Evolutionary conservation across 2,797 vertebrate genomes (phyloP).

Genomic region (Australoheros facetus): DNA sequence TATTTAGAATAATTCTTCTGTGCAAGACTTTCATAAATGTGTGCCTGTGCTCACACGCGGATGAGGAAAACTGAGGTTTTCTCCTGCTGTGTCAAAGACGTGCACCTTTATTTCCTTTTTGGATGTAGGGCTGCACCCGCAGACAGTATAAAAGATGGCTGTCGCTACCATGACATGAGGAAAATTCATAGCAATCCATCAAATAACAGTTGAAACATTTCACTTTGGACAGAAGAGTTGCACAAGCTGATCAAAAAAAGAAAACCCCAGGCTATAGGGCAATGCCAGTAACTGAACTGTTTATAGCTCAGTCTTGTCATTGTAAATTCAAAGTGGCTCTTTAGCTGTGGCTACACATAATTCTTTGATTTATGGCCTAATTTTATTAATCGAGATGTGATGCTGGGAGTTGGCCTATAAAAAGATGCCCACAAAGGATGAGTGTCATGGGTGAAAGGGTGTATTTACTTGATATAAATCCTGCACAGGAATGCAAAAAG

Average conservation of each 20-base stretch:
- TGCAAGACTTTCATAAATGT: background rate
- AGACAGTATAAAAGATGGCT: background rate
- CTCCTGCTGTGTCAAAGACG: too few relatives aligned
- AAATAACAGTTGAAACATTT: background rate
- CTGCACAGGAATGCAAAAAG: conserved; percentile 24
- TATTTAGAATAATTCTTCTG: background rate
- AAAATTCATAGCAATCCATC: background rate
- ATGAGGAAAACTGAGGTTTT: too few relatives aligned
- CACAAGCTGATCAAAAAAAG: background rate
- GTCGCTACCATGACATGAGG: background rate
- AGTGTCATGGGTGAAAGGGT: background rate
- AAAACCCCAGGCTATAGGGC: background rate
- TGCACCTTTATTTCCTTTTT: too few relatives aligned
- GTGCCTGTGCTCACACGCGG: too few relatives aligned
- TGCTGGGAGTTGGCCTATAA: background rate
- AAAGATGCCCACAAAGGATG: background rate
- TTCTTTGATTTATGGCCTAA: background rate
- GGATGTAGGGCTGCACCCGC: too few relatives aligned
- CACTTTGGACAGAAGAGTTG: background rate
- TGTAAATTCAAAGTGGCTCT: background rate
- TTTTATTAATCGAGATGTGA: background rate
- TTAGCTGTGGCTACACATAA: background rate
- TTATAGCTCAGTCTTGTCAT: background rate
- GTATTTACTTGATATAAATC: background rate
- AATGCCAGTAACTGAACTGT: background rate